phyloP scores from a whole-genome alignment of 2,797 vertebrate species.

The Fringilla coelebs region DNA sequence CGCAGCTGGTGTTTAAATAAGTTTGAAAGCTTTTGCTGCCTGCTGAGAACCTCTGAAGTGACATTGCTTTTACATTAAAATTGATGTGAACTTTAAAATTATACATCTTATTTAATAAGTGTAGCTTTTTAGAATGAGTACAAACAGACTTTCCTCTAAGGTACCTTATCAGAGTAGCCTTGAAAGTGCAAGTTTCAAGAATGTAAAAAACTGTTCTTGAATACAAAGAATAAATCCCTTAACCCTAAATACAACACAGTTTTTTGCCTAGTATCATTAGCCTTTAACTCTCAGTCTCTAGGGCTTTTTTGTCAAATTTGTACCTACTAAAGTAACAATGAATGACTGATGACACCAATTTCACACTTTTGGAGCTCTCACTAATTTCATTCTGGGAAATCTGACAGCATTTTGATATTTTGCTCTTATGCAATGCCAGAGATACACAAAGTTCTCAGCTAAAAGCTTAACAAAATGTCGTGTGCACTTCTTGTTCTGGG shows the following conservation, averaged over 20 bases:
- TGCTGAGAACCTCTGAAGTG: conserved; percentile 47
- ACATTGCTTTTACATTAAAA: conserved; percentile 46
- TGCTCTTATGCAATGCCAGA: not conserved
- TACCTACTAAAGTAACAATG: not conserved
- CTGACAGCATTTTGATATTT: not conserved
- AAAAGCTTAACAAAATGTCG: not conserved
- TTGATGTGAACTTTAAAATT: conserved; percentile 22
- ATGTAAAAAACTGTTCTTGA: not conserved
- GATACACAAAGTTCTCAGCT: not conserved
- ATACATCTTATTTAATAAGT: not conserved
- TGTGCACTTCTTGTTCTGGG: not conserved
- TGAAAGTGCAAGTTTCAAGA: not conserved
- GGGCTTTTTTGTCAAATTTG: not conserved
- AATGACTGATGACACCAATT: not conserved
- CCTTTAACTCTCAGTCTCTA: not conserved
- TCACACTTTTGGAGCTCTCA: not conserved
- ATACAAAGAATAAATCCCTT: not conserved
- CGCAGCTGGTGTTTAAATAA: conserved; percentile 68
- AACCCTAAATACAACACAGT: not conserved
- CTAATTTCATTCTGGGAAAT: not conserved
- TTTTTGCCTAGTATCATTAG: not conserved
- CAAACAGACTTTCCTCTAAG: not conserved
- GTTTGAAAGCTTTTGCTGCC: conserved; percentile 65
- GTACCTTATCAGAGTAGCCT: not conserved
- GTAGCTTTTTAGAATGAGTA: not conserved